Conservation (phyloP, 2,888 invertebrate species). For the Abrostola tripartita region DNA sequence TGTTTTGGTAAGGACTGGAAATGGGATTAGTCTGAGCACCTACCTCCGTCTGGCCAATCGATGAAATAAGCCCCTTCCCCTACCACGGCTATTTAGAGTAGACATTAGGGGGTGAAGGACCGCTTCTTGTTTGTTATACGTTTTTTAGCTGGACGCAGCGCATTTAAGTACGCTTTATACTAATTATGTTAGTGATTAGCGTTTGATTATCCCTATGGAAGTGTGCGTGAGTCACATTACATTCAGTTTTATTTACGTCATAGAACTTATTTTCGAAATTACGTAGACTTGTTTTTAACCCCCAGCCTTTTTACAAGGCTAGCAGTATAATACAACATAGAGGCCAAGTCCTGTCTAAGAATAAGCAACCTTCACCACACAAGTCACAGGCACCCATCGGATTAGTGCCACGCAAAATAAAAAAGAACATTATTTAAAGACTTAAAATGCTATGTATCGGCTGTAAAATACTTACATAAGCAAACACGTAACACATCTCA, state of each 20-base stretch:
- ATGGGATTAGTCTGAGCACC: slow-evolving; percentile 51
- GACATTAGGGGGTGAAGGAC: slow-evolving; percentile 17
- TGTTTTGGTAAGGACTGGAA: slow-evolving; percentile 46
- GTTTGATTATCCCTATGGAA: too few species aligned
- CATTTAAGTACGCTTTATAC: too few species aligned
- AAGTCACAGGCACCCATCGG: too few species aligned
- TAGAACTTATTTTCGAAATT: too few species aligned
- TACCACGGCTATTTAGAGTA: slow-evolving; percentile 30
- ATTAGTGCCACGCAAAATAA: background rate
- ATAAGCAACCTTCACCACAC: too few species aligned
- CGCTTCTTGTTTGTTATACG: slow-evolving; percentile 17
- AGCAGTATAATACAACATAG: too few species aligned
- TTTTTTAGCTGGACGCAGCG: slow-evolving; percentile 10
- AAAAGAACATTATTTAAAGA: background rate
- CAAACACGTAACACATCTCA: slow-evolving; percentile 37
- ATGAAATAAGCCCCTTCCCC: slow-evolving; percentile 41
- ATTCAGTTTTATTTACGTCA: too few species aligned
- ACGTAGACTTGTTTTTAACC: too few species aligned
- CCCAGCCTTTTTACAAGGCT: too few species aligned
- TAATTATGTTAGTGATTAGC: too few species aligned
- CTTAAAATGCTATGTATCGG: background rate
- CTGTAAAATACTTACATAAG: background rate
- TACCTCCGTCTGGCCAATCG: slow-evolving; percentile 38
- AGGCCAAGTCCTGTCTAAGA: too few species aligned
- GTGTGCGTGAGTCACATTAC: too few species aligned